phyloP scores from a whole-genome alignment of 2,797 vertebrate species.

The Sternotherus odoratus region DNA sequence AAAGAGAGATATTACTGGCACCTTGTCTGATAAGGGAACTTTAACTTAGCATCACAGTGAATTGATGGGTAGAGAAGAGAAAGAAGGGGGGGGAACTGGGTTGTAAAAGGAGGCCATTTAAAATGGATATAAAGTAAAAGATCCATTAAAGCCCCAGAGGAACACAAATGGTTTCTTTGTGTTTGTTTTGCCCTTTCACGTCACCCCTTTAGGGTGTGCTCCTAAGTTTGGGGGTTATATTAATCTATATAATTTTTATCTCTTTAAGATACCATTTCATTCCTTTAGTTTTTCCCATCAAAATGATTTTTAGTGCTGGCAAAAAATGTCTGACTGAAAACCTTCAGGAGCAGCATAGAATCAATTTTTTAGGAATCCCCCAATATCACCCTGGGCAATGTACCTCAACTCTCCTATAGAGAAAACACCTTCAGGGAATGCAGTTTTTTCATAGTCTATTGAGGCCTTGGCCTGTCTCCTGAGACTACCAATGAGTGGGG shows the following conservation, averaged over 20 bases:
- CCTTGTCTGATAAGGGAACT: constrained; percentile 74
- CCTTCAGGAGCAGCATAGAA: background rate
- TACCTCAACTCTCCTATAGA: background rate
- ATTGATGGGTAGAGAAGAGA: constrained; percentile 49
- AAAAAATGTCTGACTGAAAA: constrained; percentile 31
- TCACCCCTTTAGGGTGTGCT: background rate
- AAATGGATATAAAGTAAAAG: constrained; percentile 58
- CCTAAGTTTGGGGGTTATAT: background rate
- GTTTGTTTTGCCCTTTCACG: constrained; percentile 33
- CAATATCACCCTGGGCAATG: background rate
- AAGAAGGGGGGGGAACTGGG: constrained; percentile 48
- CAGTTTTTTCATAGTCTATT: background rate
- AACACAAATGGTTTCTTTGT: constrained; percentile 52
- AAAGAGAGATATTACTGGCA: constrained; percentile 74
- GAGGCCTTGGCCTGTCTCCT: background rate
- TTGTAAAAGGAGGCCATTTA: constrained; percentile 27
- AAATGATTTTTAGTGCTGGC: background rate
- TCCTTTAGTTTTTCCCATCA: constrained; percentile 15
- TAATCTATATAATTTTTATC: constrained; percentile 1
- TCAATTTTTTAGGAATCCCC: accelerated
- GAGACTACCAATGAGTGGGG: background rate
- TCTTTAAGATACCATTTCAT: background rate
- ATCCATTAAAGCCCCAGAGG: constrained; percentile 11
- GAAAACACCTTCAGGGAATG: background rate
- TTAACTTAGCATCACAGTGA: constrained; percentile 49